phyloP scores from a whole-genome alignment of 2,888 invertebrate genomes.

The Eucera pruinosa region DNA sequence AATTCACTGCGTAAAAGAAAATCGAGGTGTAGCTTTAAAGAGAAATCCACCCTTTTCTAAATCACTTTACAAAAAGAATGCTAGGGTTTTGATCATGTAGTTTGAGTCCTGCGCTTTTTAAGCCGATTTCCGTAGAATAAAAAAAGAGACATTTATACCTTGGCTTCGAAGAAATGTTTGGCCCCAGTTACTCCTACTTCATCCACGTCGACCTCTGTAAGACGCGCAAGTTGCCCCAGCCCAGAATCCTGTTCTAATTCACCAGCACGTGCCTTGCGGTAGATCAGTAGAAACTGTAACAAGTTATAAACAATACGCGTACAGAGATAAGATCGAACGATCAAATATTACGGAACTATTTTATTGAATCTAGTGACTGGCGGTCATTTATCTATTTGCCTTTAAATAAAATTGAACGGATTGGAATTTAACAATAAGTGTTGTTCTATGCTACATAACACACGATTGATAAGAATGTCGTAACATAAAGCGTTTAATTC shows the following conservation, averaged over 20 bases:
- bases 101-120: no score
- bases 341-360: slow-evolving; percentile 3
- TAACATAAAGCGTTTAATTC: no score
- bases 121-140: no score
- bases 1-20: no score
- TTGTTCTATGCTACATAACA: no score
- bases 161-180: slow-evolving; percentile 97
- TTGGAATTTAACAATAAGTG: not conserved
- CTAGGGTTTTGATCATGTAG: no score
- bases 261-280: slow-evolving; percentile 95
- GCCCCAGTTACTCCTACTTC: slow-evolving; percentile 98
- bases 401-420: not conserved
- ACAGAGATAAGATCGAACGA: slow-evolving; percentile 19
- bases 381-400: not conserved
- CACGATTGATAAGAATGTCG: no score
- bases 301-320: slow-evolving; percentile 24
- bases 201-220: slow-evolving; percentile 96
- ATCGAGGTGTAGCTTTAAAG: no score
- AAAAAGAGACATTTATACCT: slow-evolving; percentile 85
- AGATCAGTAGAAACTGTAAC: slow-evolving; percentile 89
- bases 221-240: slow-evolving; percentile 92
- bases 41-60: no score
- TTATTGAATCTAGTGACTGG: not conserved
- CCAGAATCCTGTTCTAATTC: slow-evolving; percentile 95
- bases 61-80: no score